Evolutionary conservation across 2,113 vertebrate species (phyloP), one percentile per base, ranked within the genome.

Genomic region (Xenopus borealis): DNA sequence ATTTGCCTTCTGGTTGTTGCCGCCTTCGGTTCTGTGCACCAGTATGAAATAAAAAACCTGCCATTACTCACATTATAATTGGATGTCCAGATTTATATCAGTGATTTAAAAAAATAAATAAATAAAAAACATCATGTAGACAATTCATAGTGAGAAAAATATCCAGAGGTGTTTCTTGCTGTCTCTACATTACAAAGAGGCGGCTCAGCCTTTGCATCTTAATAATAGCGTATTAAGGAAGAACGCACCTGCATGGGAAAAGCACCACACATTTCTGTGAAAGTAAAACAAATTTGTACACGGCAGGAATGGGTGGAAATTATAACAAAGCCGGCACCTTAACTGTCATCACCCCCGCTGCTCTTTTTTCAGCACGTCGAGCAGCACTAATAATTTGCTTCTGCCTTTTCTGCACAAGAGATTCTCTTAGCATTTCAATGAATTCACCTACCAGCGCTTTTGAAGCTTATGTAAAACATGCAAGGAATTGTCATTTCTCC

Each of bases 271-370:
- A 20, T 69, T 52, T 76, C 66, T 7, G 23, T 20, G 44, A 75
- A 58, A 55, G 27, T 69, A 44, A 76, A 69, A 76, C 58, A 55
- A 63, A 63, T 69, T 76, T 76, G 73, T 76, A 12, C 73, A 13
- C 73, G 16, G 73, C 73, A 45, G 73, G 73, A 40, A 64, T 55
- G 44, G n/a, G 2, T 57, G 33, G 58, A 23, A 27, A 45, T 55
- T 69, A 69, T 63, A 76, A 46, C 58, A 63, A 63, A 76, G 30
- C 27, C 40, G 17, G 44, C 27, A 55, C 57, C 73, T 53, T 55
- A 13, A 19, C 73, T 69, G 73, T 63, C 73, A 63, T 40, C 58
- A 67, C 66, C 73, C 73, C 73, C 33, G 58, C 73, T 27, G 66
- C 27, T 69, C 66, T 19, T 20, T 40, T 69, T 73, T 46, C 64